phyloP scores from a whole-genome alignment of 2,797 vertebrate species.

The Pseudochaenichthys georgianus region DNA sequence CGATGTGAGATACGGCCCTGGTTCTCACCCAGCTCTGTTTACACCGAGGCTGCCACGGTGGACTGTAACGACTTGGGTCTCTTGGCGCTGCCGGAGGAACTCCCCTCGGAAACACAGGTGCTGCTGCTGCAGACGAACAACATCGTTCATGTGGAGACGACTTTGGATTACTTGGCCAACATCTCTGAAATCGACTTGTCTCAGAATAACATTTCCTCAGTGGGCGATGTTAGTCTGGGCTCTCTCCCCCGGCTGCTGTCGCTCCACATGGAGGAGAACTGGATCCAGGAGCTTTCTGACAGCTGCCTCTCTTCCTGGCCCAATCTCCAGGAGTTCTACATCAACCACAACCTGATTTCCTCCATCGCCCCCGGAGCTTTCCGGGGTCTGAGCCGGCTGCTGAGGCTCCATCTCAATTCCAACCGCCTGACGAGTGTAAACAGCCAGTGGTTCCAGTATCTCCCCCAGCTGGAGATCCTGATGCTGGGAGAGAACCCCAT shows the following conservation, averaged over 20 bases:
- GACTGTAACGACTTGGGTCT: slow-evolving; percentile 95
- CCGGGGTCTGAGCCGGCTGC: slow-evolving; percentile 87
- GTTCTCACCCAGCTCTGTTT: slow-evolving; percentile 93
- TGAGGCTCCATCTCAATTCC: slow-evolving; percentile 95
- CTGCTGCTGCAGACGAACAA: slow-evolving; percentile 94
- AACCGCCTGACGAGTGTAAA: slow-evolving; percentile 89
- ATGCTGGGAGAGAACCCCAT: slow-evolving; percentile 97
- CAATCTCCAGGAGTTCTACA: slow-evolving; percentile 93
- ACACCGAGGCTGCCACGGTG: slow-evolving; percentile 92
- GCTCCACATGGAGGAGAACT: slow-evolving; percentile 95
- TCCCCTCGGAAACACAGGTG: slow-evolving; percentile 91
- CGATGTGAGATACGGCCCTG: slow-evolving; percentile 92
- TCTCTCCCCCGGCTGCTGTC: slow-evolving; percentile 89
- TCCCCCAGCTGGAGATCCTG: slow-evolving; percentile 91
- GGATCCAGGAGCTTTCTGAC: slow-evolving; percentile 88
- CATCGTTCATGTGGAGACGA: slow-evolving; percentile 87
- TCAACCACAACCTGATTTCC: slow-evolving; percentile 94
- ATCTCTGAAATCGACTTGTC: slow-evolving; percentile 94
- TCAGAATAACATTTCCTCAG: slow-evolving; percentile 93
- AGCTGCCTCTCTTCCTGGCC: slow-evolving; percentile 87
- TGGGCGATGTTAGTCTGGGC: slow-evolving; percentile 87
- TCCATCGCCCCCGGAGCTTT: slow-evolving; percentile 89
- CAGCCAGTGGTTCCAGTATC: slow-evolving; percentile 91
- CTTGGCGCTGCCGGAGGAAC: slow-evolving; percentile 82
- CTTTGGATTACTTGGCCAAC: slow-evolving; percentile 89